Evolutionary conservation across 2,888 invertebrate genomes (phyloP).

Genomic region (Noctua pronuba): DNA sequence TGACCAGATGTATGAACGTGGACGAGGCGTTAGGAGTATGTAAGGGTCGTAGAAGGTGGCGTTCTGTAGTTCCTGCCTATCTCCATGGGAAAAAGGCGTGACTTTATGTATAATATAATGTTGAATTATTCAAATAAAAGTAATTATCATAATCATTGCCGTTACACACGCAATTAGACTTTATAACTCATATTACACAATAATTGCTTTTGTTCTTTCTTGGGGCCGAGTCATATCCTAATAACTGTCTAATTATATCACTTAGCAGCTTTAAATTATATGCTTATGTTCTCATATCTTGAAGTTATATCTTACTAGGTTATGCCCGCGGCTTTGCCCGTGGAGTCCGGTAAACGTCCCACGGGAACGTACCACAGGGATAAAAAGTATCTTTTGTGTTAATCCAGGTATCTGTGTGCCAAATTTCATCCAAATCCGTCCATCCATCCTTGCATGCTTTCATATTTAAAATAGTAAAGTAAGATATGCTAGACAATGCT

Average conservation of each 20-base stretch:
- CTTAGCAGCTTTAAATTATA: background rate
- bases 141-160: background rate
- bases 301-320: background rate
- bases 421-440: background rate
- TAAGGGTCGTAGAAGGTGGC: too few relatives aligned
- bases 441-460: background rate
- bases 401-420: background rate
- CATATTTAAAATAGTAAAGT: background rate
- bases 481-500: background rate
- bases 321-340: background rate
- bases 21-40: too few relatives aligned
- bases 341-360: background rate
- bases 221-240: background rate
- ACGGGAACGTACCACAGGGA: background rate
- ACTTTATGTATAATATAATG: background rate
- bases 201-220: constrained; percentile 3
- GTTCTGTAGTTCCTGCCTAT: too few relatives aligned
- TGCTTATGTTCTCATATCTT: background rate
- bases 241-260: background rate
- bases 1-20: too few relatives aligned
- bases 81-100: too few relatives aligned
- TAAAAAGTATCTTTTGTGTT: background rate
- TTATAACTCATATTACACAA: background rate
- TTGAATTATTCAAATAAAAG: background rate
- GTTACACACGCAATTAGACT: constrained; percentile 3